Evolutionary conservation across 2,113 vertebrate genomes (phyloP).

Genomic region (Abramis brama): DNA sequence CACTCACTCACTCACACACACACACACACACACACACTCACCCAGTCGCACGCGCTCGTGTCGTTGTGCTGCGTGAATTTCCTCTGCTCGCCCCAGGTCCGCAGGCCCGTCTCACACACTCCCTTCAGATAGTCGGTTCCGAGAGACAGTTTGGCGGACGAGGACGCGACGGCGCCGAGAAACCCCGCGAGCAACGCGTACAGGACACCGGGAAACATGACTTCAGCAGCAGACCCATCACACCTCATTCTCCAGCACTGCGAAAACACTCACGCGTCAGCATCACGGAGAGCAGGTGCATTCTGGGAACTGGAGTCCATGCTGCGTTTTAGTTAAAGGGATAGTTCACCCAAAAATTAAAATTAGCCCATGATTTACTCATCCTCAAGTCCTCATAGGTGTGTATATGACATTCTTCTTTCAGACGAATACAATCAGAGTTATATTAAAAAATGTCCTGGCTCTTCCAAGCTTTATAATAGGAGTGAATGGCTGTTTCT

Average conservation of each 20-base stretch:
- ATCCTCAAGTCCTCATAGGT: too few relatives aligned
- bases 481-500: too few relatives aligned
- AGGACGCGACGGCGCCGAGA: constrained; percentile 83
- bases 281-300: constrained; percentile 42
- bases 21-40: constrained; percentile 60
- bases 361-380: too few relatives aligned
- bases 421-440: too few relatives aligned
- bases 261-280: constrained; percentile 38
- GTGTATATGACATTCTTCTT: too few relatives aligned
- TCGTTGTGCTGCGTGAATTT: constrained; percentile 72
- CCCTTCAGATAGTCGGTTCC: constrained; percentile 77
- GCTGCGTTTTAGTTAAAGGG: neutral
- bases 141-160: constrained; percentile 87
- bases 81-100: constrained; percentile 77
- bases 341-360: too few relatives aligned
- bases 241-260: constrained; percentile 17
- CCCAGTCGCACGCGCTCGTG: constrained; percentile 79
- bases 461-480: too few relatives aligned
- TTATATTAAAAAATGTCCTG: too few relatives aligned
- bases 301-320: constrained; percentile 67
- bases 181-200: constrained; percentile 82
- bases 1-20: too few relatives aligned
- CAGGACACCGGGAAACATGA: constrained; percentile 77
- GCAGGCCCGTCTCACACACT: constrained; percentile 75
- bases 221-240: constrained; percentile 43